Evolutionary conservation across 2,113 vertebrate genomes (phyloP), one percentile per base, ranked within the genome.

Genomic region (Lamprologus ornatipinnis): DNA sequence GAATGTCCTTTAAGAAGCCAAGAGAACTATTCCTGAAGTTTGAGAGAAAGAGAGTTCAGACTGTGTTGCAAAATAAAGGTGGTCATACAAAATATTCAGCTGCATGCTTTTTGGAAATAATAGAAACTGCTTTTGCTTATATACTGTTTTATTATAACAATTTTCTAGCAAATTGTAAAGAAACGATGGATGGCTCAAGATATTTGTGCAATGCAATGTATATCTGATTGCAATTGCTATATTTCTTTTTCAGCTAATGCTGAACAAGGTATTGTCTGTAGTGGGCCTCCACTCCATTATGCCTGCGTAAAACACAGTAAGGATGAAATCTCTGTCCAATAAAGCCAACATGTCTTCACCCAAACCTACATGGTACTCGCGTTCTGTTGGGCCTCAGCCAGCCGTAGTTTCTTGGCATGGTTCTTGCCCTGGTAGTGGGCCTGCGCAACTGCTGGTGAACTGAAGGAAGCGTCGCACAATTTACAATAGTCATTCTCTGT

Each of bases 401-500:
- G 97, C 6, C 99, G 96, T 47, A 99, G 96, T 88, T 98, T 96
- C 96, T 99, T 99, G 94, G 98, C 98, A 1, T 99, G 99, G 91
- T 99, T 99, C 85, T 99, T 99, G 85, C 99, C 98, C 94, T 98
- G 98, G 93, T 99, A 99, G 95, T 99, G 98, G 35, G 99, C 98
- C 96, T 99, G 99, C 1, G 99, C 98, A 82, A 99, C 98, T 4
- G 98, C 98, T 0, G 97, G 98, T 3, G 99, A 99, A 17, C 98
- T 99, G 93, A 99, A 99, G 12, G 99, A 99, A 88, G 99, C 99
- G 1, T 99, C 98, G 6, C 99, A 99, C 81, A 99, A 97, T 95
- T 99, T 99, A 94, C 99, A 99, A 96, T 99, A 99, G 95, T 99
- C 98, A 3, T 99, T 99, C 95, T 99, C 98, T 2, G 98, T 99